Conservation (phyloP, 1,140 invertebrate species). For the Ditylenchus dipsaci region DNA sequence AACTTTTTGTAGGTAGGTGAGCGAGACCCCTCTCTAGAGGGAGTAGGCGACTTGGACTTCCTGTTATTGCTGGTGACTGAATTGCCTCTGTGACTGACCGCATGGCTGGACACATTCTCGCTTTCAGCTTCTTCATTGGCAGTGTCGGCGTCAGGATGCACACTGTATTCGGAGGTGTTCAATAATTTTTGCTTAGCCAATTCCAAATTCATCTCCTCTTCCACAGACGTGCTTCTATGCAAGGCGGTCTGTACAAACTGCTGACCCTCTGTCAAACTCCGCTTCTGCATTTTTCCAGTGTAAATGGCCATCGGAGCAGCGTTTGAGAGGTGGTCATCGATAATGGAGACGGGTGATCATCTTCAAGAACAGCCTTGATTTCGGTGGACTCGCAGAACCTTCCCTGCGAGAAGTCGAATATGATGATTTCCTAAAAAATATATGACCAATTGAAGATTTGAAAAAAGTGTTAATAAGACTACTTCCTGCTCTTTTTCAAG, state of each 20-base stretch:
- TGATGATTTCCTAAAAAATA: background rate
- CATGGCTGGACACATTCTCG: too few relatives aligned
- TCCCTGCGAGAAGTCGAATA: slow-evolving; percentile 24
- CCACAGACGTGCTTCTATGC: background rate
- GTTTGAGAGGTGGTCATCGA: background rate
- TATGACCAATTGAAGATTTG: too few relatives aligned
- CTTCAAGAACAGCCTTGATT: slow-evolving; percentile 21
- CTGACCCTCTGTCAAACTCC: background rate
- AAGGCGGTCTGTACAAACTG: background rate
- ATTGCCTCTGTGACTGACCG: too few relatives aligned
- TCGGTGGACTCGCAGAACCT: slow-evolving; percentile 19
- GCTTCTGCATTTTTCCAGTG: background rate
- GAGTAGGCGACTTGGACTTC: too few relatives aligned
- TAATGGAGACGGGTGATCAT: slow-evolving; percentile 6
- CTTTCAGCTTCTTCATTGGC: too few relatives aligned
- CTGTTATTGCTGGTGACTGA: too few relatives aligned
- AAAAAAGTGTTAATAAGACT: background rate
- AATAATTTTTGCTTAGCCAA: too few relatives aligned
- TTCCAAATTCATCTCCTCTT: too few relatives aligned
- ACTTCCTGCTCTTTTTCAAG: slow-evolving; percentile 17
- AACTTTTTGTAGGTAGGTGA: background rate
- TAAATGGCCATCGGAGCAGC: background rate
- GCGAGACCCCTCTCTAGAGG: background rate
- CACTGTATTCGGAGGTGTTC: too few relatives aligned
- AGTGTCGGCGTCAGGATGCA: too few relatives aligned